These are phyloP conservation scores for Chlorodrepanis virens DNA, from an alignment of 2,113 vertebrate genomes.

Conservation along the genomic window DNA sequence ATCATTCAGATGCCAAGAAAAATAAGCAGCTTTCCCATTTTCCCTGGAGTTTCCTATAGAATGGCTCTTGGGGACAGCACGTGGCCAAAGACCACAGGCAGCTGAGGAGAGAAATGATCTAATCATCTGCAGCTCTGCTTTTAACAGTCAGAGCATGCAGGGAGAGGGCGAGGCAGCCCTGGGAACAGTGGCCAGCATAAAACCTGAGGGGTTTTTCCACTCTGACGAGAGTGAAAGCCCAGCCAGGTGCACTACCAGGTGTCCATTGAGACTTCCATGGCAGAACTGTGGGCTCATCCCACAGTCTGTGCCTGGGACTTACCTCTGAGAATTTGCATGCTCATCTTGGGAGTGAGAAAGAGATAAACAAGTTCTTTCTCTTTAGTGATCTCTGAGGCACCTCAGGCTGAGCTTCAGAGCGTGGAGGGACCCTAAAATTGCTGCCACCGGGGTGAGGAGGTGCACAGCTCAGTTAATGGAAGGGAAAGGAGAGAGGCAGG, in stretches of 20 bases:
- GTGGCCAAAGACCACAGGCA: background rate
- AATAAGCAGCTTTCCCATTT: conserved; percentile 44
- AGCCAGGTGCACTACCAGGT: background rate
- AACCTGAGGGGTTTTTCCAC: background rate
- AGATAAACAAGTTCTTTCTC: background rate
- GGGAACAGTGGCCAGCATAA: background rate
- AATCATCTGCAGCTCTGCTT: background rate
- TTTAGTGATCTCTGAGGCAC: background rate
- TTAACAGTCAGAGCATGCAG: background rate
- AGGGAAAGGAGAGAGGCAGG: background rate
- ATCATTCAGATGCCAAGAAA: background rate
- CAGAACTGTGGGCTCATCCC: background rate
- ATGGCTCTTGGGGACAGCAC: background rate
- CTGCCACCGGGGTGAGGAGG: background rate
- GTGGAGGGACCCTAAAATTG: background rate
- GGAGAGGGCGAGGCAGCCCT: background rate
- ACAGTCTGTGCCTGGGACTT: background rate
- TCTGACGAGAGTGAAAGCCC: background rate
- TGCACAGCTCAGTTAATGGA: background rate
- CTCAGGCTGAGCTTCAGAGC: background rate
- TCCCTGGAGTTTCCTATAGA: conserved; percentile 4
- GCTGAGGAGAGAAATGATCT: background rate
- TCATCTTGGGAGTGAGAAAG: background rate
- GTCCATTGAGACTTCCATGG: accelerated
- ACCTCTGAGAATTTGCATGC: background rate